phyloP scores from a whole-genome alignment of 2,797 vertebrate species.

The Trachops cirrhosus region DNA sequence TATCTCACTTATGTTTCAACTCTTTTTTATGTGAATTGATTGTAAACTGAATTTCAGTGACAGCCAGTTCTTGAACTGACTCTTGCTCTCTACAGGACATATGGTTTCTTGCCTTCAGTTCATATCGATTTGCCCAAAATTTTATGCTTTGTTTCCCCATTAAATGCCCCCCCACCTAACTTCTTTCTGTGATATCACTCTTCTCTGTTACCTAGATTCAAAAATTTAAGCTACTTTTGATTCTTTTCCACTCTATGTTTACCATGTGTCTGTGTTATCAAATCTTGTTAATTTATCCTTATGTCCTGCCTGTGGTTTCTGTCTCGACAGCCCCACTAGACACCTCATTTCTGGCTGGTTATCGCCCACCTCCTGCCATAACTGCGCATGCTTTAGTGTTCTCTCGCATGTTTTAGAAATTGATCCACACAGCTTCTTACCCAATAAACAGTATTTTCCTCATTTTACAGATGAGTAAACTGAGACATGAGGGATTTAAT shows the following conservation, averaged over 20 bases:
- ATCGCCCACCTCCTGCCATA: too few species aligned
- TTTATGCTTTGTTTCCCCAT: not conserved
- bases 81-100: not conserved
- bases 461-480: not conserved
- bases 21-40: not conserved
- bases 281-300: not conserved
- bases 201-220: not conserved
- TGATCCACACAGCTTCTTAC: not conserved
- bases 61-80: not conserved
- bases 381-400: not conserved
- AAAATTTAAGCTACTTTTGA: not conserved
- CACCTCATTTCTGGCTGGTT: fast-evolving
- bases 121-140: not conserved
- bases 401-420: not conserved
- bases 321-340: fast-evolving
- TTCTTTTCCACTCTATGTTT: not conserved
- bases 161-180: not conserved
- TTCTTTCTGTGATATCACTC: not conserved
- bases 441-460: not conserved
- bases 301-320: not conserved
- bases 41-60: not conserved
- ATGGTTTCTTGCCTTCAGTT: not conserved
- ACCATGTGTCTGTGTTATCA: not conserved
- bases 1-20: not conserved
- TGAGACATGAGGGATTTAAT: not conserved